Evolutionary conservation across 2,113 vertebrate genomes (phyloP).

Genomic region (Enhydra lutris): DNA sequence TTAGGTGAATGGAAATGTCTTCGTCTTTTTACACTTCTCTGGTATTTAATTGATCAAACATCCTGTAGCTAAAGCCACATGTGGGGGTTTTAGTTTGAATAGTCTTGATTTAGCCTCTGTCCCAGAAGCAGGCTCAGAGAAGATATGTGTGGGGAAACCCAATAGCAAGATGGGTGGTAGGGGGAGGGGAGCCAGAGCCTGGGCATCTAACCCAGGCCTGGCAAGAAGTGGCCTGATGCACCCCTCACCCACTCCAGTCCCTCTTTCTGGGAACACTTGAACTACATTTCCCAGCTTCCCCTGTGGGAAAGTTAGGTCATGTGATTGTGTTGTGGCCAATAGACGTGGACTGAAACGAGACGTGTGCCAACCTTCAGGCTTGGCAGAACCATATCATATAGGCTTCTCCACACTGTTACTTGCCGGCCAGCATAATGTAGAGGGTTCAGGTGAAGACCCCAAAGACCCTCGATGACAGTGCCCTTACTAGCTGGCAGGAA

Average conservation of each 20-base stretch:
- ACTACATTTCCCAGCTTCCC: background rate
- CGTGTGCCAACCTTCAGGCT: background rate
- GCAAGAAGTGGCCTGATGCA: background rate
- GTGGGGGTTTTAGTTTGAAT: background rate
- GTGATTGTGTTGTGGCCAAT: background rate
- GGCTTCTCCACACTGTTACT: background rate
- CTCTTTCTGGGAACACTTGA: background rate
- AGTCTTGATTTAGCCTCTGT: background rate
- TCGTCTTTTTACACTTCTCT: background rate
- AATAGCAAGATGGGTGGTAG: too few species aligned
- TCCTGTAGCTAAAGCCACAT: background rate
- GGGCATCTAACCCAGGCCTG: background rate
- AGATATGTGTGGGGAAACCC: background rate
- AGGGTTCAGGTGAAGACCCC: too few species aligned
- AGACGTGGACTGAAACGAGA: background rate
- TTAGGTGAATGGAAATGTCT: constrained; percentile 37
- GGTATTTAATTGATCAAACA: constrained; percentile 38
- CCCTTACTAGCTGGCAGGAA: background rate
- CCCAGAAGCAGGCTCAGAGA: background rate
- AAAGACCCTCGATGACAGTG: background rate
- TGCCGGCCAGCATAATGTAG: background rate
- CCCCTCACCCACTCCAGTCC: background rate
- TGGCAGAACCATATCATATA: background rate
- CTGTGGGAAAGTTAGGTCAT: background rate
- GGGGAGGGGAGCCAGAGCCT: background rate